phyloP scores from a whole-genome alignment of 2,797 vertebrate genomes.

The Hypotaenidia okinawae region DNA sequence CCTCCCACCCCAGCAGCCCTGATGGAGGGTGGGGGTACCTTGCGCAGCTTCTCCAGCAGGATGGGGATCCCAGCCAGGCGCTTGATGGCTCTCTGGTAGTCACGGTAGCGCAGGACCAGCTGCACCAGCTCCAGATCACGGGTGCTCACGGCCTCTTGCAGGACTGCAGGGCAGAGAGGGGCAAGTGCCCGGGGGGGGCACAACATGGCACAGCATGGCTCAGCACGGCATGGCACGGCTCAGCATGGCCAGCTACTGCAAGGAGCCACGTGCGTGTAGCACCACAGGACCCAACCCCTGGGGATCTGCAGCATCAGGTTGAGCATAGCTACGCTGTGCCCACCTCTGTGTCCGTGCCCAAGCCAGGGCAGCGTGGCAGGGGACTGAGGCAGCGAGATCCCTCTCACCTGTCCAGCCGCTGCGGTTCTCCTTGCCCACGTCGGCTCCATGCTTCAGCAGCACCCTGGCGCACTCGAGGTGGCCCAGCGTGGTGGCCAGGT shows the following conservation, averaged over 20 bases:
- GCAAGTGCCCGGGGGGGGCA: background rate
- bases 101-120: constrained; percentile 91
- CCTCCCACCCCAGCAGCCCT: rapidly evolving
- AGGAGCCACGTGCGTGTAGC: background rate
- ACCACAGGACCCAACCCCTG: rapidly evolving
- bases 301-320: background rate
- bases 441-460: constrained; percentile 90
- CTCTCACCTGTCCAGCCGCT: constrained; percentile 93
- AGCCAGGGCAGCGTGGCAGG: background rate
- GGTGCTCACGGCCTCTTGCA: constrained; percentile 96
- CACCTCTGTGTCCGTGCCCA: background rate
- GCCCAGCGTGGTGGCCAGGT: constrained; percentile 93
- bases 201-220: background rate
- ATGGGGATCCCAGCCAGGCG: constrained; percentile 93
- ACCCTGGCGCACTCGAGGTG: constrained; percentile 91
- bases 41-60: constrained; percentile 91
- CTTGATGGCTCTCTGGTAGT: constrained; percentile 95
- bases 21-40: constrained; percentile 76
- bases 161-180: constrained; percentile 76
- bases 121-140: constrained; percentile 93
- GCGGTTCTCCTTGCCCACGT: constrained; percentile 94
- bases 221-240: background rate
- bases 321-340: background rate
- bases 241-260: background rate
- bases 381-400: background rate